Evolutionary conservation across 2,113 vertebrate species (phyloP).

Genomic region (Platichthys flesus): DNA sequence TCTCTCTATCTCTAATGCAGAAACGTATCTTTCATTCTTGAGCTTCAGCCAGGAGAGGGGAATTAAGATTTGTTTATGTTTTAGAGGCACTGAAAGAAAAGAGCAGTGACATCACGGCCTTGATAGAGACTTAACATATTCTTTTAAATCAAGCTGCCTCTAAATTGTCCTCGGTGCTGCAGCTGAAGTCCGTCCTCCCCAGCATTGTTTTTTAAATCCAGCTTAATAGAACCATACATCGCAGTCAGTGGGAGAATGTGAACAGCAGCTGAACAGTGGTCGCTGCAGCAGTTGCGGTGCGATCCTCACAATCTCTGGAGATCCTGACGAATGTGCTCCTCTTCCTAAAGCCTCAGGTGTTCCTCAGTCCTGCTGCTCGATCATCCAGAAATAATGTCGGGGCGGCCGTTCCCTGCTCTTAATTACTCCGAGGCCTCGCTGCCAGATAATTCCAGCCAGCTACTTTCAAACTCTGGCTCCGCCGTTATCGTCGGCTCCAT

Average conservation of each 20-base stretch:
- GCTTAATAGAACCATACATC: neutral
- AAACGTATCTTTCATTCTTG: no score
- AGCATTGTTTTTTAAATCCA: neutral
- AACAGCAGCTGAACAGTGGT: constrained; percentile 2
- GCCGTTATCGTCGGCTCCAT: constrained; percentile 44
- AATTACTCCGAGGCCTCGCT: constrained; percentile 65
- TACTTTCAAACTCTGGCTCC: constrained; percentile 40
- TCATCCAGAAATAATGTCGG: constrained; percentile 61
- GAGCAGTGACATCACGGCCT: neutral
- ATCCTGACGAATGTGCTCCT: constrained; percentile 35
- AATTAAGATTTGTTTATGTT: neutral
- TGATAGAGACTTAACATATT: neutral
- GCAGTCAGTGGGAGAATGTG: constrained; percentile 16
- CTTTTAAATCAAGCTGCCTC: neutral
- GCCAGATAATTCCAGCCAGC: constrained; percentile 53
- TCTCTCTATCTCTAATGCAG: no score
- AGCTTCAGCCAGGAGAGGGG: no score
- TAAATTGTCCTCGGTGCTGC: neutral
- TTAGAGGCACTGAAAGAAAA: neutral
- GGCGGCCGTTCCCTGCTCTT: constrained; percentile 47
- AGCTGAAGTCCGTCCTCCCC: neutral
- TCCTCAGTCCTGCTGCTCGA: constrained; percentile 47
- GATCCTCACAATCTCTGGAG: constrained; percentile 40
- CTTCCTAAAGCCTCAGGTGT: constrained; percentile 72
- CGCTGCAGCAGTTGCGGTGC: neutral